These are phyloP conservation scores for Pangasius macronema DNA, from an alignment of 2,797 vertebrate genomes.

Conservation along the genomic window DNA sequence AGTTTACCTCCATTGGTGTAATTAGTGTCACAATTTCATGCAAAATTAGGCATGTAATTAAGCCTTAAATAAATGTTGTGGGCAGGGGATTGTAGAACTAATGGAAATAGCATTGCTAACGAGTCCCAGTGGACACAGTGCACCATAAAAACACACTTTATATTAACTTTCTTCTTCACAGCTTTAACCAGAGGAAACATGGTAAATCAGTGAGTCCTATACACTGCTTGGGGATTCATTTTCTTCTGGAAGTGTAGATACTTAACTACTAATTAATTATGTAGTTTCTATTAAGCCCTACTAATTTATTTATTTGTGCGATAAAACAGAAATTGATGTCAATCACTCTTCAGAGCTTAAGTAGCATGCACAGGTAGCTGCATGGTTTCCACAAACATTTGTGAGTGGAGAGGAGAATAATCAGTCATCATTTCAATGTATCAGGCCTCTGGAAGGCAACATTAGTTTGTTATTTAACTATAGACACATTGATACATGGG, in stretches of 20 bases:
- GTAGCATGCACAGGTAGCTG: slow-evolving; percentile 16
- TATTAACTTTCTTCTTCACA: neutral
- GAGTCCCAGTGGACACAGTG: slow-evolving; percentile 57
- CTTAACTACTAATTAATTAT: no score
- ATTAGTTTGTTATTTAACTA: slow-evolving; percentile 35
- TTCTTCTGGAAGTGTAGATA: neutral
- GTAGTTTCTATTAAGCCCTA: neutral
- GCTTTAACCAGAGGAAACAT: neutral
- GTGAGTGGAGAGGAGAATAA: neutral
- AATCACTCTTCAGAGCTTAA: neutral
- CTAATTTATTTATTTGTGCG: neutral
- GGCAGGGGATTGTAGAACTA: slow-evolving; percentile 63
- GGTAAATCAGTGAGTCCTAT: neutral
- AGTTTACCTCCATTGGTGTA: slow-evolving; percentile 63
- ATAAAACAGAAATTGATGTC: neutral
- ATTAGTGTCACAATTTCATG: slow-evolving; percentile 74
- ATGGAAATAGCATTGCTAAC: slow-evolving; percentile 68
- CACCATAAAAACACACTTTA: neutral
- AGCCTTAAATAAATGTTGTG: slow-evolving; percentile 71
- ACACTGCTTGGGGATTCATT: neutral
- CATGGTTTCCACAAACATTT: slow-evolving; percentile 29
- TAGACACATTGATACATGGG: slow-evolving; percentile 18
- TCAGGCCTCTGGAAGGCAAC: neutral
- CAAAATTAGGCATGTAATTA: slow-evolving; percentile 76
- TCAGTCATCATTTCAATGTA: no score